These are phyloP conservation scores for Phrynocephalus forsythii DNA, from an alignment of 2,797 vertebrate genomes.

Conservation along the genomic window DNA sequence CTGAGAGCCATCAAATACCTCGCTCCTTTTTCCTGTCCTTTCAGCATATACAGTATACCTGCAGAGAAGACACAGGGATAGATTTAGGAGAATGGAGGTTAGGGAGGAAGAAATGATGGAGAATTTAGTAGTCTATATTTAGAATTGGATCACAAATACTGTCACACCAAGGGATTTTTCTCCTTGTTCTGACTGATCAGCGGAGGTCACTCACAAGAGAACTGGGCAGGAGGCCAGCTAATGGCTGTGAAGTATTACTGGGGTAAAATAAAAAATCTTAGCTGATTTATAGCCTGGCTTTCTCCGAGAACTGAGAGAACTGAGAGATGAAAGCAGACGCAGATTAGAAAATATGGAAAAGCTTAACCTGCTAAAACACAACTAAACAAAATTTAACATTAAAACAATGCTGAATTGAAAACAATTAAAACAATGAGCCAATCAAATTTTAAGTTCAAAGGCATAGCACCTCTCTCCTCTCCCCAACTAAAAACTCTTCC, in stretches of 20 bases:
- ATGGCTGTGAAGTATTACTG: not conserved
- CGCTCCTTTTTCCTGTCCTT: slow-evolving; percentile 16
- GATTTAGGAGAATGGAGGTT: not conserved
- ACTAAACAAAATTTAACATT: too few relatives aligned
- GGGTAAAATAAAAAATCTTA: not conserved
- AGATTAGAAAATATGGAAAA: too few relatives aligned
- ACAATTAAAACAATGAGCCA: too few relatives aligned
- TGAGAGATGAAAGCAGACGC: too few relatives aligned
- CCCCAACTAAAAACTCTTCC: too few relatives aligned
- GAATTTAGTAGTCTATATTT: slow-evolving; percentile 14
- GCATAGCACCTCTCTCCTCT: too few relatives aligned
- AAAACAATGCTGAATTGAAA: too few relatives aligned
- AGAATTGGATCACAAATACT: slow-evolving; percentile 13
- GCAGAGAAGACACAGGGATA: not conserved
- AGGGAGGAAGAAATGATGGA: not conserved
- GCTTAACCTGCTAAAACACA: too few relatives aligned
- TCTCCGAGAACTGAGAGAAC: too few relatives aligned
- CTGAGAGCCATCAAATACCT: not conserved
- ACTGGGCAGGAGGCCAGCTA: not conserved
- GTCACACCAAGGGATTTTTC: not conserved
- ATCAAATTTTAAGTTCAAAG: too few relatives aligned
- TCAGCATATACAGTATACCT: slow-evolving; percentile 1
- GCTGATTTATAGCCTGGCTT: too few relatives aligned
- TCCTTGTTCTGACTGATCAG: not conserved
- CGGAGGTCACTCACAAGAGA: not conserved